Conservation (phyloP, 2,888 invertebrate genomes). For the Chaetoderma sp. region DNA sequence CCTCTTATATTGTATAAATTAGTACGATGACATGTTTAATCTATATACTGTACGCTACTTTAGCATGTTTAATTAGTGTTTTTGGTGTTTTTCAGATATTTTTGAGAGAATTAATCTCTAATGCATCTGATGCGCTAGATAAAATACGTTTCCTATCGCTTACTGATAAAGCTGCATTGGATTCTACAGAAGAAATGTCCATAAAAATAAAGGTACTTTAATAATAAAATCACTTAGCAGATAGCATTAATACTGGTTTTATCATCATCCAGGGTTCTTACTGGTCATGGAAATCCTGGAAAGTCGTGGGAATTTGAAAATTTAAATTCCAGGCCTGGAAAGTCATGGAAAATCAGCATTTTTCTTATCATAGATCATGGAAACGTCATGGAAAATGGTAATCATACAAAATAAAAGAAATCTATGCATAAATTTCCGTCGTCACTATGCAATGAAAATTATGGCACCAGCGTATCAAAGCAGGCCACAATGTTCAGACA, state of each 20-base stretch:
- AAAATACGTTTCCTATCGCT: conserved; percentile 95
- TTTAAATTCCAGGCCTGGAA: too few species aligned
- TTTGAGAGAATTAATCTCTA: conserved; percentile 97
- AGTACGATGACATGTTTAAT: too few species aligned
- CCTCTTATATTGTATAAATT: too few species aligned
- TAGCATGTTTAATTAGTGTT: too few species aligned
- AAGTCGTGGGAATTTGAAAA: too few species aligned
- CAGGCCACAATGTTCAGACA: too few species aligned
- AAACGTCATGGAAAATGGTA: too few species aligned
- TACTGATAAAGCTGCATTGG: conserved; percentile 85
- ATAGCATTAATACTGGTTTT: not conserved
- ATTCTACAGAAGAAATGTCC: conserved; percentile 83
- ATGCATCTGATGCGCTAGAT: conserved; percentile 98
- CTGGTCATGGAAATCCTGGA: too few species aligned
- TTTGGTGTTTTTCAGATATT: conserved; percentile 79
- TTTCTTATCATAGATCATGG: too few species aligned
- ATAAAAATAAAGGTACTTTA: conserved; percentile 82
- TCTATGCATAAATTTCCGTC: not conserved
- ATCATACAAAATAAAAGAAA: too few species aligned
- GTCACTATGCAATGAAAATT: not conserved
- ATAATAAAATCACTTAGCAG: not conserved
- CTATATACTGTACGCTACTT: too few species aligned
- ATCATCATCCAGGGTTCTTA: not conserved
- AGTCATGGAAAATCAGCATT: not conserved
- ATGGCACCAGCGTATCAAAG: too few species aligned